Conservation (phyloP, 1,140 invertebrate genomes). For the Melipona quadrifasciata region DNA sequence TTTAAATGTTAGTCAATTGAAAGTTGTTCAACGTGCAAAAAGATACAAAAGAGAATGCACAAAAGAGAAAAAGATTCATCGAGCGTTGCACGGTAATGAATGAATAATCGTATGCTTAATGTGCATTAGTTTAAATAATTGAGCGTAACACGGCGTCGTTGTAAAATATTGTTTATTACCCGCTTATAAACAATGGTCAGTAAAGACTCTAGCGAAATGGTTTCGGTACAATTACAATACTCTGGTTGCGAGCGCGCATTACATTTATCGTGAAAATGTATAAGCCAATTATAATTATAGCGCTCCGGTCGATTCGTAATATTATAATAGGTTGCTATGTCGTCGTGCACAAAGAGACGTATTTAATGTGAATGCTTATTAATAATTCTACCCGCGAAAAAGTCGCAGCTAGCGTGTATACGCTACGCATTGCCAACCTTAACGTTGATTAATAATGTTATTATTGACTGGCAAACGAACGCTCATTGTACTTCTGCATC, state of each 20-base stretch:
- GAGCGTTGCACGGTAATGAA: slow-evolving; percentile 12
- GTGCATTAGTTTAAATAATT: slow-evolving; percentile 35
- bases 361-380: slow-evolving; percentile 30
- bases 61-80: background rate
- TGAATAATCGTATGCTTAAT: slow-evolving; percentile 37
- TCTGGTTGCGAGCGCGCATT: slow-evolving; percentile 51
- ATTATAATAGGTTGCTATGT: slow-evolving; percentile 56
- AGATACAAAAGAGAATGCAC: background rate
- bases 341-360: slow-evolving; percentile 24
- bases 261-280: slow-evolving; percentile 66
- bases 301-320: slow-evolving; percentile 57
- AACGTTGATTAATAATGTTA: background rate
- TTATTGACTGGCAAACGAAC: background rate
- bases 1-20: too few relatives aligned
- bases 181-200: slow-evolving; percentile 66
- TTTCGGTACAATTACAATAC: slow-evolving; percentile 54
- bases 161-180: slow-evolving; percentile 68
- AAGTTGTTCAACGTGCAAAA: background rate
- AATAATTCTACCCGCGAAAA: slow-evolving; percentile 26
- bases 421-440: slow-evolving; percentile 10
- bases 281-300: slow-evolving; percentile 55
- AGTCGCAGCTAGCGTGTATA: background rate
- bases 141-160: slow-evolving; percentile 19
- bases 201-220: slow-evolving; percentile 52
- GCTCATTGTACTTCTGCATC: too few relatives aligned